Percentiles rank a stretch among this genome's conserved stretches.
These are phyloP conservation scores for Branchipolynoe longqiensis DNA, from an alignment of 2,888 invertebrate genomes.

Conservation along the genomic window DNA sequence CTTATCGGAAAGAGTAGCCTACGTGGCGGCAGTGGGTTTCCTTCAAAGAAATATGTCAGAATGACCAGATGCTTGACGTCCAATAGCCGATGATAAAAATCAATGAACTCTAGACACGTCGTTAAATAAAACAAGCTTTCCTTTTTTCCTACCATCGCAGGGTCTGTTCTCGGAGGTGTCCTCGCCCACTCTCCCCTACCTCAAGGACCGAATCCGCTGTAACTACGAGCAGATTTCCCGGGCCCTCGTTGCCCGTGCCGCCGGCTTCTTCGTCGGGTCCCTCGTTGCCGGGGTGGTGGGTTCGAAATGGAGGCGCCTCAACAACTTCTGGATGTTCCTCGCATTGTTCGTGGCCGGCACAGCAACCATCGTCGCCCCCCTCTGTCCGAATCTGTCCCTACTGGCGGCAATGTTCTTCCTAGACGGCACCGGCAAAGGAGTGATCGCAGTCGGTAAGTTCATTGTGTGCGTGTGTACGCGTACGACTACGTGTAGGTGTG, in stretches of 20 bases:
- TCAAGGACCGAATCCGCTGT: not conserved
- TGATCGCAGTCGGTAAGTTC: conserved; percentile 46
- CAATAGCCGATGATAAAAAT: too few relatives aligned
- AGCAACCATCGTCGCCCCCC: conserved; percentile 57
- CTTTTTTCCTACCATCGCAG: conserved; percentile 9
- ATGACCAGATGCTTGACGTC: too few relatives aligned
- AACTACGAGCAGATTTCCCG: conserved; percentile 56
- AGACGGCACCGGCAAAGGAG: conserved; percentile 60
- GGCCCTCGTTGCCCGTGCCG: conserved; percentile 53
- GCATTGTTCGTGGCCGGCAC: conserved; percentile 55
- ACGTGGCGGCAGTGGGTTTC: too few relatives aligned
- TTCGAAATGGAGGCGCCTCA: conserved; percentile 30
- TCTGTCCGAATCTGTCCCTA: conserved; percentile 54
- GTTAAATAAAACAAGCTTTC: too few relatives aligned
- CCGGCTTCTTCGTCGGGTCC: conserved; percentile 36
- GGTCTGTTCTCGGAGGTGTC: conserved; percentile 57
- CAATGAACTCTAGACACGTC: too few relatives aligned
- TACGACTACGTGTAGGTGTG: too few relatives aligned
- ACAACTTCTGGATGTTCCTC: conserved; percentile 55
- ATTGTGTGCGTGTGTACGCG: too few relatives aligned
- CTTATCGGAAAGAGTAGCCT: too few relatives aligned
- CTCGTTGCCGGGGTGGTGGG: conserved; percentile 50
- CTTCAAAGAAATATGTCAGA: too few relatives aligned
- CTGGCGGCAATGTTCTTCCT: conserved; percentile 59
- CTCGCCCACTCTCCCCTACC: conserved; percentile 48